Evolutionary conservation across 2,888 invertebrate species (phyloP).

Genomic region (Drosophila cracens): DNA sequence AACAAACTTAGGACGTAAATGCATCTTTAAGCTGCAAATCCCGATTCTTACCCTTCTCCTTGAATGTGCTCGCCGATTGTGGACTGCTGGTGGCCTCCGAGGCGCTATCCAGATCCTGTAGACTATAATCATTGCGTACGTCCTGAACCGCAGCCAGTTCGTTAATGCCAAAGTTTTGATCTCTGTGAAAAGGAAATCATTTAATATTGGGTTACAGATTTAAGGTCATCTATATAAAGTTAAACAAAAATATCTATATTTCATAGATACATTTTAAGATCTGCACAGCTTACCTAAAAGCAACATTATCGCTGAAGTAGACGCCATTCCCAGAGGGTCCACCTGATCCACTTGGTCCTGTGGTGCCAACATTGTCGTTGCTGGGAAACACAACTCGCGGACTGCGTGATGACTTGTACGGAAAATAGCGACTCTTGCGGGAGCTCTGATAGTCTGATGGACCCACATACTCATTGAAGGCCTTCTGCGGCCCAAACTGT

Average conservation of each 20-base stretch:
- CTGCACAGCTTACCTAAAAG: slow-evolving; percentile 81
- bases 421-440: slow-evolving; percentile 83
- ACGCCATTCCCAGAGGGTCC: slow-evolving; percentile 79
- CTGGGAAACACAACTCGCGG: slow-evolving; percentile 84
- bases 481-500: slow-evolving; percentile 82
- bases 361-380: slow-evolving; percentile 83
- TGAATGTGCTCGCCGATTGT: slow-evolving; percentile 86
- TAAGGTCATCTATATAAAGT: not conserved
- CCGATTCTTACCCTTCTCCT: slow-evolving; percentile 88
- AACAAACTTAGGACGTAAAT: slow-evolving; percentile 23
- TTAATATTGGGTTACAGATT: not conserved
- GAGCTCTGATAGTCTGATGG: slow-evolving; percentile 81
- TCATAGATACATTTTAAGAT: not conserved
- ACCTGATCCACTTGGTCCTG: slow-evolving; percentile 77
- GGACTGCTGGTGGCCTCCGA: slow-evolving; percentile 78
- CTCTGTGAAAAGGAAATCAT: slow-evolving; percentile 82
- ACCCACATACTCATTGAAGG: slow-evolving; percentile 82
- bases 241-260: not conserved
- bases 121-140: slow-evolving; percentile 86
- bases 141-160: slow-evolving; percentile 86
- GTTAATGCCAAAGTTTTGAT: slow-evolving; percentile 87
- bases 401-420: slow-evolving; percentile 84
- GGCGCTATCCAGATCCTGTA: slow-evolving; percentile 87
- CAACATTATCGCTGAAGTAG: slow-evolving; percentile 84
- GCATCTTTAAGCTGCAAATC: slow-evolving; percentile 6